Evolutionary conservation across 1,140 invertebrate species (phyloP).

Genomic region (Venturia canescens): DNA sequence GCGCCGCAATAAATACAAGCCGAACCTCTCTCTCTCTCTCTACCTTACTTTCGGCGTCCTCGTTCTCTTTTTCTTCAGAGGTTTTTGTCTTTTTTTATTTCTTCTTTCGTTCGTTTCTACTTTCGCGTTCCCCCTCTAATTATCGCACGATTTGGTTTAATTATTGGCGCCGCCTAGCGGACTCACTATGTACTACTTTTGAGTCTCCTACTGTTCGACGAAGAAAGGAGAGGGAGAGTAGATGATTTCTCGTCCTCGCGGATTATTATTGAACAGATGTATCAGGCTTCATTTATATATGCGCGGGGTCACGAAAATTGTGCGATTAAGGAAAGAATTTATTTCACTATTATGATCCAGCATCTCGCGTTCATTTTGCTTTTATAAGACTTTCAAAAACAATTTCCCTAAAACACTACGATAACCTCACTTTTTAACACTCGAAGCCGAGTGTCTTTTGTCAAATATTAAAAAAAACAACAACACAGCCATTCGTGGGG

Average conservation of each 20-base stretch:
- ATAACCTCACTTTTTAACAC: no score
- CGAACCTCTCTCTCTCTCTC: constrained; percentile 57
- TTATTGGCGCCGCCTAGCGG: constrained; percentile 31
- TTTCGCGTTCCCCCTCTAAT: constrained; percentile 18
- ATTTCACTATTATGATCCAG: no score
- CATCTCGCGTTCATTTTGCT: no score
- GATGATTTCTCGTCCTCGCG: background rate
- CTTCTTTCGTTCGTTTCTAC: background rate
- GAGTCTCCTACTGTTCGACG: background rate
- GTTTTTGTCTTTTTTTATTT: background rate
- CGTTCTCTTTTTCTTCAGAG: constrained; percentile 1
- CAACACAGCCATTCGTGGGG: no score
- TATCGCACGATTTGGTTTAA: constrained; percentile 35
- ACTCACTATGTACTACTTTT: constrained; percentile 17
- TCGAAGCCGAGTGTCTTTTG: no score
- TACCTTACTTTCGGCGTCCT: constrained; percentile 46
- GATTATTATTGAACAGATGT: constrained; percentile 11
- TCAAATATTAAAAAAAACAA: no score
- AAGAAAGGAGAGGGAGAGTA: background rate
- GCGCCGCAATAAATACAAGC: constrained; percentile 61
- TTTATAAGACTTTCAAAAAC: no score
- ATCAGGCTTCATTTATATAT: background rate
- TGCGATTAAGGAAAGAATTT: no score
- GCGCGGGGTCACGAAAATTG: no score
- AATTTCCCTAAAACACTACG: no score